A percentile compares a stretch with the other conserved stretches of the same genome.
Evolutionary conservation across 2,888 invertebrate genomes (phyloP).

Genomic region (Lasioglossum morio): DNA sequence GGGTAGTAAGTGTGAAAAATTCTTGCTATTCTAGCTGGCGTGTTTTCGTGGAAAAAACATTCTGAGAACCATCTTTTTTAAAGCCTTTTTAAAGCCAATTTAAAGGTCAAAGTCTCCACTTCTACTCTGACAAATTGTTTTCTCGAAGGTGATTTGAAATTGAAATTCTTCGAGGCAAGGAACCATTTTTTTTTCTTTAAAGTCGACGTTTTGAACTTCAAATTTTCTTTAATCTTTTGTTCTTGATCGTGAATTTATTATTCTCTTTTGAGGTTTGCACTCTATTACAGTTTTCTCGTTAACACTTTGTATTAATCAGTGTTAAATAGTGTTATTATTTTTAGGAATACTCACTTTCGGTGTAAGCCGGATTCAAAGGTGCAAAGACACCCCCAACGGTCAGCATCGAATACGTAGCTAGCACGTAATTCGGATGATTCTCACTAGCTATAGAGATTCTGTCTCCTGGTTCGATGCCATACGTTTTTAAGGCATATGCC

Average conservation of each 20-base stretch:
- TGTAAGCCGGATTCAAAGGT: constrained; percentile 76
- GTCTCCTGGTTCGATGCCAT: constrained; percentile 69
- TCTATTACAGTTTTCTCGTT: background rate
- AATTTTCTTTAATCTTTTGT: background rate
- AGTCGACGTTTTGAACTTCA: too few relatives aligned
- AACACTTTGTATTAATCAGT: too few relatives aligned
- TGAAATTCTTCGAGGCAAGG: too few relatives aligned
- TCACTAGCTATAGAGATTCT: constrained; percentile 68
- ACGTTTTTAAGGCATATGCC: constrained; percentile 56
- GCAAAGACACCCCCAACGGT: constrained; percentile 74
- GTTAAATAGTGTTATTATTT: background rate
- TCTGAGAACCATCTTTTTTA: too few relatives aligned
- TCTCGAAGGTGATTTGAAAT: too few relatives aligned
- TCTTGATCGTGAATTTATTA: background rate
- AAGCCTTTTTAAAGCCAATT: too few relatives aligned
- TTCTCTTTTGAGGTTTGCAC: background rate
- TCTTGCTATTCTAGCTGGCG: too few relatives aligned
- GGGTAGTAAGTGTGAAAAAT: background rate
- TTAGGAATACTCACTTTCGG: constrained; percentile 70
- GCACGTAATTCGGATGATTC: constrained; percentile 66
- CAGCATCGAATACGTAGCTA: constrained; percentile 71
- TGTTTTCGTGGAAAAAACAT: too few relatives aligned
- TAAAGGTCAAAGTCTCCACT: too few relatives aligned
- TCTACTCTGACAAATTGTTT: too few relatives aligned
- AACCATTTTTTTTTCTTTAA: too few relatives aligned